A percentile compares a stretch with the other conserved stretches of the same genome.
These are phyloP conservation scores for Luscinia megarhynchos DNA, from an alignment of 2,797 vertebrate genomes.

Conservation along the genomic window DNA sequence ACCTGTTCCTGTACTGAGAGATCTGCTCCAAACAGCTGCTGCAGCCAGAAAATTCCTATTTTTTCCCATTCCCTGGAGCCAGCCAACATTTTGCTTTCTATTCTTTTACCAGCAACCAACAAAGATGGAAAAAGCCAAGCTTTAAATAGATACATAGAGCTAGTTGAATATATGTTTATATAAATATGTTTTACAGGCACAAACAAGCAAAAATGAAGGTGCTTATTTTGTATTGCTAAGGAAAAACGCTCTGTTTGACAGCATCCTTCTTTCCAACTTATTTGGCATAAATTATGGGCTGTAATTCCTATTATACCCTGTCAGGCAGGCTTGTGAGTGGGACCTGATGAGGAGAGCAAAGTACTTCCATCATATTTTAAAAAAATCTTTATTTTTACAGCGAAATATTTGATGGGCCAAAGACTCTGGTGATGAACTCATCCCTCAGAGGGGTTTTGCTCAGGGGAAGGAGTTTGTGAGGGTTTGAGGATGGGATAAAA, in stretches of 20 bases:
- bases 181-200: background rate
- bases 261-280: background rate
- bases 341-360: background rate
- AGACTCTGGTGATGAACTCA: background rate
- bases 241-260: background rate
- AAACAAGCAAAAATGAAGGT: background rate
- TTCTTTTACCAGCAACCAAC: background rate
- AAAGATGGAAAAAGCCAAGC: background rate
- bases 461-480: background rate
- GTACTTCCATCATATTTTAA: background rate
- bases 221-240: background rate
- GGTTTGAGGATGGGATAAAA: background rate
- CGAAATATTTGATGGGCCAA: constrained; percentile 3
- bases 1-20: background rate
- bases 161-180: background rate
- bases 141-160: background rate
- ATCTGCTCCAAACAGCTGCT: background rate
- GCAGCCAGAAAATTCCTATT: background rate
- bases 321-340: background rate
- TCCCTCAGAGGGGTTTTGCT: background rate
- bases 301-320: background rate
- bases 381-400: background rate
- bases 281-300: background rate
- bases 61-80: background rate
- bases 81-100: background rate